phyloP scores from a whole-genome alignment of 2,888 invertebrate species.

The Orchestes rusci region DNA sequence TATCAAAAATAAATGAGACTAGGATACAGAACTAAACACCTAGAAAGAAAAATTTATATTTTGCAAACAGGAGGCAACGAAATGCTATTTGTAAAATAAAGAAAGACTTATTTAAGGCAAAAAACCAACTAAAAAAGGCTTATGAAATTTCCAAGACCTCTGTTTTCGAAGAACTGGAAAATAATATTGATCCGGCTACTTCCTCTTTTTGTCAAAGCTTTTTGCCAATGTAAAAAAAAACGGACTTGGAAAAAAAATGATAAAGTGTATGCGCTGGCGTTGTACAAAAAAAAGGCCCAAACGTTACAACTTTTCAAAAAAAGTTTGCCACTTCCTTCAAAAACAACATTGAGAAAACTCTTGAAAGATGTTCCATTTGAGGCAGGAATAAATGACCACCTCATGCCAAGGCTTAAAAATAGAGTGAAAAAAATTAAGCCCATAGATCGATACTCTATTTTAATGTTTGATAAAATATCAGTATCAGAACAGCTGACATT shows the following conservation, averaged over 20 bases:
- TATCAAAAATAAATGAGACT: background rate
- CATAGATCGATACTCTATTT: slow-evolving; percentile 1
- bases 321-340: background rate
- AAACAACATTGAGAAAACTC: background rate
- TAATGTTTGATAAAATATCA: slow-evolving; percentile 22
- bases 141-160: background rate
- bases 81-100: too few species aligned
- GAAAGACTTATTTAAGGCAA: background rate
- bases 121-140: background rate
- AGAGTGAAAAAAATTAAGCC: background rate
- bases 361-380: background rate
- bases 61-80: background rate
- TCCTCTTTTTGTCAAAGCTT: background rate
- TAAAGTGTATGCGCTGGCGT: background rate
- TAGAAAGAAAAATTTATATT: background rate
- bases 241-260: background rate
- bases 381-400: background rate
- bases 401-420: background rate
- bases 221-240: background rate
- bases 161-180: background rate
- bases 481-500: slow-evolving; percentile 6
- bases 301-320: background rate
- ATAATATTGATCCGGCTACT: background rate
- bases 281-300: background rate
- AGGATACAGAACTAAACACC: background rate